Percentiles rank a stretch among this genome's conserved stretches.
Conservation (phyloP, 2,797 vertebrate genomes). For the Pseudomugil tenellus region DNA sequence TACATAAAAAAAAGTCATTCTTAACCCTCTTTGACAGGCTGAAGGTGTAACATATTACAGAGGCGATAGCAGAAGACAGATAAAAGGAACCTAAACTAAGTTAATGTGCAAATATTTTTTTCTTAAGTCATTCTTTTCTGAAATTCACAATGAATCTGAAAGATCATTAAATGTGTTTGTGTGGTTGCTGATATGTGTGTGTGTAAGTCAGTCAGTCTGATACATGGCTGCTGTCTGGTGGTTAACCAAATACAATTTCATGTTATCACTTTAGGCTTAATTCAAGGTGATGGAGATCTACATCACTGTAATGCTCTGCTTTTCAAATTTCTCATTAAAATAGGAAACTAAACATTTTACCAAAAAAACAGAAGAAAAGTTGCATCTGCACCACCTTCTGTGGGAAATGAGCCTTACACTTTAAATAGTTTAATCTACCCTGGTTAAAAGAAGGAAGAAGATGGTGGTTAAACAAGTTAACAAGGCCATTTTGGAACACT, state of each 20-base stretch:
- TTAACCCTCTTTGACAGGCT: conserved; percentile 41
- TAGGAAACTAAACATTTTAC: neutral
- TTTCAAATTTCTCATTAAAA: neutral
- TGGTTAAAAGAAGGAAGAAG: neutral
- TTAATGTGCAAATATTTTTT: conserved; percentile 30
- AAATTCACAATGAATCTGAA: neutral
- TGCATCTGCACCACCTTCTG: conserved; percentile 26
- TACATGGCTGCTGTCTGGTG: conserved; percentile 24
- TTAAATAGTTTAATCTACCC: neutral
- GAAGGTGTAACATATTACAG: conserved; percentile 51
- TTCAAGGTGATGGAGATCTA: conserved; percentile 9
- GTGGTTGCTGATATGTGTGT: neutral
- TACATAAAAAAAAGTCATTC: conserved; percentile 42
- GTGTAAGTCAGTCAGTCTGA: conserved; percentile 11
- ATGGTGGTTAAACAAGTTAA: neutral
- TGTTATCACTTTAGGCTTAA: conserved; percentile 11
- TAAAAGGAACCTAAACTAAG: conserved; percentile 46
- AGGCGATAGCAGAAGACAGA: conserved; percentile 49
- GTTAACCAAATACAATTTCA: conserved; percentile 21
- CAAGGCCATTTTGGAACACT: neutral
- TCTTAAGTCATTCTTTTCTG: conserved; percentile 8
- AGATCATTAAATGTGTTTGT: conserved; percentile 4
- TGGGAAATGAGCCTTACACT: neutral
- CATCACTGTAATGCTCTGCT: neutral
- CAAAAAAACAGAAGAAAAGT: neutral